Conservation (phyloP, 2,113 vertebrate species). For the Plectropomus leopardus region DNA sequence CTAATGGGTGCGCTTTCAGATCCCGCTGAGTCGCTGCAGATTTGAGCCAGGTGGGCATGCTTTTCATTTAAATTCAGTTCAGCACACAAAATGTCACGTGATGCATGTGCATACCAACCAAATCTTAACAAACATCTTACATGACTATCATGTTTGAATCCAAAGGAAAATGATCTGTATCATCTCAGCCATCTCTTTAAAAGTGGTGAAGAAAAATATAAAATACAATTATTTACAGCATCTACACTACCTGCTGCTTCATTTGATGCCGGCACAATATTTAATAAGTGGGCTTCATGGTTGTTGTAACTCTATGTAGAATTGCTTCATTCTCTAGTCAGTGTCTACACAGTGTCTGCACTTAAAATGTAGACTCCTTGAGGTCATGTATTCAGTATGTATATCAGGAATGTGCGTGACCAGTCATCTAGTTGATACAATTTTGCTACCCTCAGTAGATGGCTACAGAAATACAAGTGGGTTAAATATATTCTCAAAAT, state of each 20-base stretch:
- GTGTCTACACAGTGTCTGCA: too few relatives aligned
- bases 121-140: not conserved
- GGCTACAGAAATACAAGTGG: too few relatives aligned
- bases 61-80: not conserved
- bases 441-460: too few relatives aligned
- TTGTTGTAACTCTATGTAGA: too few relatives aligned
- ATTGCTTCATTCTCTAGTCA: too few relatives aligned
- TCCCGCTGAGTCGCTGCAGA: rapidly evolving
- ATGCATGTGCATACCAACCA: not conserved
- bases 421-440: too few relatives aligned
- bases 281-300: not conserved
- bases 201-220: not conserved
- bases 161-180: not conserved
- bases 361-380: not conserved
- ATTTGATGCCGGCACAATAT: rapidly evolving
- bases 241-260: not conserved
- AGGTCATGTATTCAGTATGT: not conserved
- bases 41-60: conserved; percentile 1
- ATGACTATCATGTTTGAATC: not conserved
- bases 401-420: too few relatives aligned
- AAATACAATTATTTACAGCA: too few relatives aligned
- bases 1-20: conserved; percentile 1
- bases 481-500: too few relatives aligned
- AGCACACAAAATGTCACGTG: not conserved
- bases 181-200: not conserved